Conservation (phyloP, 2,888 invertebrate genomes). For the Drosophila gaucha region DNA sequence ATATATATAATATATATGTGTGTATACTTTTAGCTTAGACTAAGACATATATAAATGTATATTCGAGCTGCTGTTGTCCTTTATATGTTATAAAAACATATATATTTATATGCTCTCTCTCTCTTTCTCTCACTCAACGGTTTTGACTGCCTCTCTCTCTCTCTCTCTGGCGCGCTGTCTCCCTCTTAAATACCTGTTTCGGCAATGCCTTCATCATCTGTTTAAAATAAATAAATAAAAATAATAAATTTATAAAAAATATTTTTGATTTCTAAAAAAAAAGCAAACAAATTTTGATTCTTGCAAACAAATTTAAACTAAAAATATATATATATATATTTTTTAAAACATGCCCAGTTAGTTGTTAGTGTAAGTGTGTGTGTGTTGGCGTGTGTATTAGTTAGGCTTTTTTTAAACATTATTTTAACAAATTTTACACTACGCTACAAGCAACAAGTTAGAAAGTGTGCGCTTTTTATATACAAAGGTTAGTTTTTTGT, state of each 20-base stretch:
- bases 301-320: not conserved
- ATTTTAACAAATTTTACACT: constrained; percentile 12
- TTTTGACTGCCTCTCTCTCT: not conserved
- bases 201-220: constrained; percentile 98
- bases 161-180: not conserved
- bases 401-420: not conserved
- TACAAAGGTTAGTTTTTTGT: constrained; percentile 14
- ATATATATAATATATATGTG: constrained; percentile 32
- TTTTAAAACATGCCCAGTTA: constrained; percentile 25
- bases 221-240: constrained; percentile 70
- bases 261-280: not conserved
- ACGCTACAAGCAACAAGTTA: constrained; percentile 26
- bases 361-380: constrained; percentile 19
- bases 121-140: not conserved
- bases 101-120: constrained; percentile 19
- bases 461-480: constrained; percentile 18
- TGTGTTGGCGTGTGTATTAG: constrained; percentile 7
- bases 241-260: constrained; percentile 33
- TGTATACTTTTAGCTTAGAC: constrained; percentile 31
- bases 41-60: constrained; percentile 9
- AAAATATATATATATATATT: not conserved
- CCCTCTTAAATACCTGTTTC: constrained; percentile 91
- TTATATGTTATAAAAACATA: not conserved
- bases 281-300: not conserved
- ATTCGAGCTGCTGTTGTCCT: constrained; percentile 13